A percentile compares a stretch with the other conserved stretches of the same genome.
phyloP scores from a whole-genome alignment of 2,888 invertebrate genomes.

The Melanotus villosus region DNA sequence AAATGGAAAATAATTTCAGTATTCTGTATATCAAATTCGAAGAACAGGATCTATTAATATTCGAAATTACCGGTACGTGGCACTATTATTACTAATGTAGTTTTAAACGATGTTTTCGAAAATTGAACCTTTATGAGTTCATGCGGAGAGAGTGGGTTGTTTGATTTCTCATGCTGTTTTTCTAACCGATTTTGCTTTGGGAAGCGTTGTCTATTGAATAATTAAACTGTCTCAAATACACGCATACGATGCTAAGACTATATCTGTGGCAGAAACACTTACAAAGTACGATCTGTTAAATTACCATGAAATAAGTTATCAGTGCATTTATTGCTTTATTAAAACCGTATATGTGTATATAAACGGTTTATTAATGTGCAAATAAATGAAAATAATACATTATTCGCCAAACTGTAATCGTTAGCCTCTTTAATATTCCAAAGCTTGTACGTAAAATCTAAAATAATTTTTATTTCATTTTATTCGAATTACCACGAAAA shows the following conservation, averaged over 20 bases:
- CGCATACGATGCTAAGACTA: conserved; percentile 16
- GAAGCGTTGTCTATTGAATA: conserved; percentile 32
- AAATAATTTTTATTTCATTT: too few species aligned
- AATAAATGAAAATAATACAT: too few species aligned
- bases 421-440: too few species aligned
- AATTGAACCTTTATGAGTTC: conserved; percentile 38
- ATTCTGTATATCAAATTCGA: background rate
- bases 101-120: conserved; percentile 38
- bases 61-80: conserved; percentile 17
- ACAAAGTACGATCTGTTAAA: background rate
- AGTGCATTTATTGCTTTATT: too few species aligned
- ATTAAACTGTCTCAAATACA: conserved; percentile 42
- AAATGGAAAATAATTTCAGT: too few species aligned
- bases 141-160: conserved; percentile 41
- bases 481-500: too few species aligned
- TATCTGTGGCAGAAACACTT: conserved; percentile 12
- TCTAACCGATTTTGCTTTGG: conserved; percentile 27
- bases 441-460: too few species aligned
- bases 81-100: conserved; percentile 31
- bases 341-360: too few species aligned
- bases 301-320: too few species aligned
- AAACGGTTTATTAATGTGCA: too few species aligned
- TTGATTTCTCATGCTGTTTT: conserved; percentile 43
- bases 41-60: conserved; percentile 13
- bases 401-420: too few species aligned